Evolutionary conservation across 2,797 vertebrate species (phyloP).

Genomic region (Bryconaethiops microstoma): DNA sequence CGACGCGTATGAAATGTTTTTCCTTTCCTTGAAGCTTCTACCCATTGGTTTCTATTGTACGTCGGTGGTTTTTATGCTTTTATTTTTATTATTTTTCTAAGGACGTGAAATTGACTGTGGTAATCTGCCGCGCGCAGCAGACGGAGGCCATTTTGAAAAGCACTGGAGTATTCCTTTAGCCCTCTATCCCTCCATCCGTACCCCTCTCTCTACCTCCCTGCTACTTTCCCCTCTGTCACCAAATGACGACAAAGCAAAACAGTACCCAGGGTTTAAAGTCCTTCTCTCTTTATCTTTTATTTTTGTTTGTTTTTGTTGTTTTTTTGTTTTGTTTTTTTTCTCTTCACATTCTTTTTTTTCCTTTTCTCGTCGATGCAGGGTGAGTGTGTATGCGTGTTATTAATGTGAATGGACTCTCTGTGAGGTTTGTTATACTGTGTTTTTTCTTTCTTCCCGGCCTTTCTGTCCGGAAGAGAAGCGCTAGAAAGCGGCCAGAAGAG

Average conservation of each 20-base stretch:
- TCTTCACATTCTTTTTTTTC: conserved; percentile 55
- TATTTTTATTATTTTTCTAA: background rate
- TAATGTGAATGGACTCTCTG: conserved; percentile 60
- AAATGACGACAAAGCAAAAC: conserved; percentile 74
- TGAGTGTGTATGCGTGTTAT: conserved; percentile 56
- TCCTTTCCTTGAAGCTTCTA: background rate
- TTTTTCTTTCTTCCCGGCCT: conserved; percentile 39
- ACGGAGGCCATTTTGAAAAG: background rate
- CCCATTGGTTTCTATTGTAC: background rate
- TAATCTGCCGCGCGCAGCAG: background rate
- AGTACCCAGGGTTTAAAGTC: conserved; percentile 77
- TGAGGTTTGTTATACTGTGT: conserved; percentile 64
- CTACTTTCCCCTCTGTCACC: conserved; percentile 66
- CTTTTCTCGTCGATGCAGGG: conserved; percentile 62
- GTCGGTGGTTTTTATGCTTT: background rate
- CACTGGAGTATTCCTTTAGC: conserved; percentile 27
- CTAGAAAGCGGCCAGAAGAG: conserved; percentile 17
- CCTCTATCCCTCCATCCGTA: conserved; percentile 40
- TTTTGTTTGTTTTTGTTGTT: conserved; percentile 49
- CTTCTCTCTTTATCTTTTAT: conserved; percentile 39
- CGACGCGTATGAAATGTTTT: too few relatives aligned
- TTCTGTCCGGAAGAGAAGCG: conserved; percentile 21
- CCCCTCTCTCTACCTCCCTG: conserved; percentile 56
- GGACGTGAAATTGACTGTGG: background rate
- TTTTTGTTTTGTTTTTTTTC: conserved; percentile 51